Evolutionary conservation across 1,140 invertebrate species (phyloP).

Genomic region (Lepidurus couesii): DNA sequence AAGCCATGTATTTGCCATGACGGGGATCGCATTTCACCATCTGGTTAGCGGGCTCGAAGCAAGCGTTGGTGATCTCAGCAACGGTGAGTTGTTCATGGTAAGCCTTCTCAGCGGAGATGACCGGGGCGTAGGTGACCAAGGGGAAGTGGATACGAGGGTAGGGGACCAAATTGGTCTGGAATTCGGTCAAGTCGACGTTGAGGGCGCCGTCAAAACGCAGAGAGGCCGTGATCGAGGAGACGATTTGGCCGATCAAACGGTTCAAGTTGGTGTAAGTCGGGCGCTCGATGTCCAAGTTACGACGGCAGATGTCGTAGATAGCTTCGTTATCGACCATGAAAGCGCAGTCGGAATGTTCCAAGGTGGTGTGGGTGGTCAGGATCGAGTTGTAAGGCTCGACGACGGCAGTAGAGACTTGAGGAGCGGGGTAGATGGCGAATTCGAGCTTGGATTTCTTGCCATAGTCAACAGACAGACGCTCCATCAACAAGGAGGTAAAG

Average conservation of each 20-base stretch:
- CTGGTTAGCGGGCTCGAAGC: slow-evolving; percentile 82
- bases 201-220: slow-evolving; percentile 81
- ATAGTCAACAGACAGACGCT: slow-evolving; percentile 79
- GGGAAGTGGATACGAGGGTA: slow-evolving; percentile 79
- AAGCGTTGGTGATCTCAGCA: slow-evolving; percentile 83
- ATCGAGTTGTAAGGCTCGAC: slow-evolving; percentile 86
- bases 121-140: slow-evolving; percentile 75
- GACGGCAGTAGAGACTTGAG: slow-evolving; percentile 71
- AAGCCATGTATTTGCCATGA: slow-evolving; percentile 86
- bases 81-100: slow-evolving; percentile 75
- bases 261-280: slow-evolving; percentile 76
- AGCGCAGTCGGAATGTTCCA: slow-evolving; percentile 74
- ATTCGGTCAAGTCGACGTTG: slow-evolving; percentile 83
- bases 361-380: slow-evolving; percentile 71
- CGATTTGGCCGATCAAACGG: slow-evolving; percentile 75
- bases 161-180: slow-evolving; percentile 77
- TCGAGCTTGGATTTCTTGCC: slow-evolving; percentile 84
- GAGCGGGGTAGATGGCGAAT: slow-evolving; percentile 84
- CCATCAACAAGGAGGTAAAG: slow-evolving; percentile 81
- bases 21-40: slow-evolving; percentile 90
- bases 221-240: slow-evolving; percentile 81
- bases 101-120: slow-evolving; percentile 79
- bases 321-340: slow-evolving; percentile 72
- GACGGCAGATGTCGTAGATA: slow-evolving; percentile 84
- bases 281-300: slow-evolving; percentile 79